Conservation (phyloP, 2,113 vertebrate genomes). For the Peromyscus maniculatus region DNA sequence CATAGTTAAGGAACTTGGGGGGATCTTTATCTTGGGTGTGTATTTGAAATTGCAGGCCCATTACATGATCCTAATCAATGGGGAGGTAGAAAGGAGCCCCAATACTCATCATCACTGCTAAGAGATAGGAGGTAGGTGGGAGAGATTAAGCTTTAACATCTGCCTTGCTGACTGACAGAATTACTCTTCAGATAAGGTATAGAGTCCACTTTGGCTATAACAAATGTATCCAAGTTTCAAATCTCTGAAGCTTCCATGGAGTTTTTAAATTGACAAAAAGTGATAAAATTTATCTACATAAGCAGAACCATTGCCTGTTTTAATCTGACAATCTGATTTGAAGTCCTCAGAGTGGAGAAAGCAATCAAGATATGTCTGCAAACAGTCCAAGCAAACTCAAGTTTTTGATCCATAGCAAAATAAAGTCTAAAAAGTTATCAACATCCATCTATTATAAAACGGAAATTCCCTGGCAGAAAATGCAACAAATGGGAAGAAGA, state of each 20-base stretch:
- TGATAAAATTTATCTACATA: background rate
- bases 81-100: too few species aligned
- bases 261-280: background rate
- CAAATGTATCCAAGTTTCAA: background rate
- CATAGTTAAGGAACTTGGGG: background rate
- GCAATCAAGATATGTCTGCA: background rate
- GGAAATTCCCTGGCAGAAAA: background rate
- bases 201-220: background rate
- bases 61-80: background rate
- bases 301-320: background rate
- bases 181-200: background rate
- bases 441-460: background rate
- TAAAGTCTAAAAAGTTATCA: background rate
- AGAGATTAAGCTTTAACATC: background rate
- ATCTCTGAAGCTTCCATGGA: background rate
- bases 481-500: background rate
- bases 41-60: background rate
- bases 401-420: background rate
- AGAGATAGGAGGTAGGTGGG: background rate
- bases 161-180: background rate
- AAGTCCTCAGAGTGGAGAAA: background rate
- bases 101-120: background rate
- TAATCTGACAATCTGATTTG: background rate
- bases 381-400: background rate
- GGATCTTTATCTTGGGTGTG: background rate